Base-by-base conservation (phyloP, 2,797 vertebrate species). In the Myripristis murdjan region DNA sequence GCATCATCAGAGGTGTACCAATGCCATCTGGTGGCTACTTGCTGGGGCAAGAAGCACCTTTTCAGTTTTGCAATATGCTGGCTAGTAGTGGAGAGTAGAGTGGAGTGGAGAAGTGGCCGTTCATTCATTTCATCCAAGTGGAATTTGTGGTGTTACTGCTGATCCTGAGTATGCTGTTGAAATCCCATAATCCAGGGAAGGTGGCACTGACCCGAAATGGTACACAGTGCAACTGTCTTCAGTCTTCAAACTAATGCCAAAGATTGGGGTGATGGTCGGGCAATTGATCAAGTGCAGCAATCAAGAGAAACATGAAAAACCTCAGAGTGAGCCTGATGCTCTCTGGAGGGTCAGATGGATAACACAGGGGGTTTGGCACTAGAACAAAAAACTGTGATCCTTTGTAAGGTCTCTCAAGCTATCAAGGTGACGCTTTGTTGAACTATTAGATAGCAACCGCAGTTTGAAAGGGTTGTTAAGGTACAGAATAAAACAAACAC, bases 1-100 rank as follows among this genome's bases (percentile, higher is more conserved):
- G 2, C 8, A 22, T 3, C 3, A 31, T 47, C 26, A 52, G 37
- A 52, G 41, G 44, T 39, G 26, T 69, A 22, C 55, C 59, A 59
- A 62, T 76, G 86, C 83, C 87, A 79, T 75, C 86, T 85, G 67
- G 73, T 90, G 88, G 82, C 35, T 47, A 26, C 26, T 63, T 20
- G 52, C 62, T 10, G n/a, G 24, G 28, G 3, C 10, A 47, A 35
- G 68, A 14, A 12, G 15, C 20, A 35, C n/a, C 16, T 20, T 51
- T 64, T 55, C 18, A 44, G 15, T 28, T 55, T 51, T 24, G 24
- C 56, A 59, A 8, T 23, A 23, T 15, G 9, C 2, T 41, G 44
- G 39, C 8, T 20, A 41, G 48, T 1, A 4, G 23, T n/a, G 48
- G 16, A 23, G 22, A 18, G 4, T n/a, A 2, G 15, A 53, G 11